phyloP scores from a whole-genome alignment of 2,888 invertebrate genomes.

The Caenorhabditis sinica region DNA sequence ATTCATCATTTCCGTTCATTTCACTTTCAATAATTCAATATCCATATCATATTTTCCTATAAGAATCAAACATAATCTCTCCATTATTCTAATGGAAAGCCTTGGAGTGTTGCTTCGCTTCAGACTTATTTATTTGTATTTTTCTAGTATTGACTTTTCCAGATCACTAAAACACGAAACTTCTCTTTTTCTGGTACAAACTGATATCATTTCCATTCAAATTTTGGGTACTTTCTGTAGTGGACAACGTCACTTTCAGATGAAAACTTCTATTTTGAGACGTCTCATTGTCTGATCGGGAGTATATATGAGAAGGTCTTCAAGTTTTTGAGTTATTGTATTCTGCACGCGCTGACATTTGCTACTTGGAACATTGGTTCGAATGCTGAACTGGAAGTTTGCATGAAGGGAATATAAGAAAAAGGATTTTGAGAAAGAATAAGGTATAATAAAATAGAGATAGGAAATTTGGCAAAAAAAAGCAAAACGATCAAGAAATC shows the following conservation, averaged over 20 bases:
- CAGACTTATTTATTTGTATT: constrained; percentile 4
- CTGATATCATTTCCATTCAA: constrained; percentile 29
- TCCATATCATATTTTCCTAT: constrained; percentile 10
- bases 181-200: neutral
- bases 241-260: constrained; percentile 18
- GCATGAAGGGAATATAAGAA: too few species aligned
- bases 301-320: constrained; percentile 15
- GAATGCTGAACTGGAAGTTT: too few species aligned
- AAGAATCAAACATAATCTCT: constrained; percentile 6
- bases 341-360: too few species aligned
- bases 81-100: neutral
- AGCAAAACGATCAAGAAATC: neutral
- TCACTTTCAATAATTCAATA: constrained; percentile 1
- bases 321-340: too few species aligned
- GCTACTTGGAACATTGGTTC: too few species aligned
- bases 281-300: neutral
- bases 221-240: constrained; percentile 1
- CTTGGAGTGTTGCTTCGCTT: neutral
- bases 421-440: too few species aligned
- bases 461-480: too few species aligned
- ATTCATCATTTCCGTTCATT: constrained; percentile 30
- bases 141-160: constrained; percentile 25
- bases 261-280: constrained; percentile 12
- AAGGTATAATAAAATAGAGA: too few species aligned
- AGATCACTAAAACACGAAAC: constrained; percentile 23